Percentiles rank a stretch among this genome's conserved stretches.
phyloP scores from a whole-genome alignment of 2,797 vertebrate genomes.

The Muscicapa striata region DNA sequence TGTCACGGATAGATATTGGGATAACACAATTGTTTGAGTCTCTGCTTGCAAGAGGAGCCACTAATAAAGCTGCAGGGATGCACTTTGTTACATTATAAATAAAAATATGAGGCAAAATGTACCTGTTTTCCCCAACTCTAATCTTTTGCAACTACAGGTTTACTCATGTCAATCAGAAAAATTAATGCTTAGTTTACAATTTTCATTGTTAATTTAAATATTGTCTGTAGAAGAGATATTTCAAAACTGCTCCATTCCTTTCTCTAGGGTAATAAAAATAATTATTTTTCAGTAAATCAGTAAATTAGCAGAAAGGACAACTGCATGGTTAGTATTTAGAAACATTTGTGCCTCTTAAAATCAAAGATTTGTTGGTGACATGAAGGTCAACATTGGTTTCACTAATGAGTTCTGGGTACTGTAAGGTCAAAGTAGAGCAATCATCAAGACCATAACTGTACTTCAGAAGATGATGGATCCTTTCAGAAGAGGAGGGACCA shows the following conservation, averaged over 20 bases:
- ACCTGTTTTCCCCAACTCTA: not conserved
- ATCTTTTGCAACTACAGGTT: not conserved
- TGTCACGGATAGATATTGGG: not conserved
- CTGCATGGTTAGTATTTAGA: not conserved
- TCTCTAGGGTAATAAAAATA: not conserved
- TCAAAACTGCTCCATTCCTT: not conserved
- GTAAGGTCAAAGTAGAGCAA: not conserved
- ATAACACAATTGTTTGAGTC: not conserved
- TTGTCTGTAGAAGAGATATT: not conserved
- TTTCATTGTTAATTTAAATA: not conserved
- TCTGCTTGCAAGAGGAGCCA: not conserved
- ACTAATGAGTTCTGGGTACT: not conserved
- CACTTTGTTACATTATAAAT: not conserved
- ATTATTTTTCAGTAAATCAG: not conserved
- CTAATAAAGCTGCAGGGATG: not conserved
- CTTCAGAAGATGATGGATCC: not conserved
- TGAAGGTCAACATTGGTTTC: not conserved
- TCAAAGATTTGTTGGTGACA: not conserved
- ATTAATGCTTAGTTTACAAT: not conserved
- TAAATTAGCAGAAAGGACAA: not conserved
- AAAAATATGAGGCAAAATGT: not conserved
- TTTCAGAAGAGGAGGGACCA: not conserved
- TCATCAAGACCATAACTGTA: not conserved
- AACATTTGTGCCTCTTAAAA: not conserved
- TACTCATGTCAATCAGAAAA: not conserved